Conservation (phyloP, 2,888 invertebrate species). For the Netelia fuscicornis region DNA sequence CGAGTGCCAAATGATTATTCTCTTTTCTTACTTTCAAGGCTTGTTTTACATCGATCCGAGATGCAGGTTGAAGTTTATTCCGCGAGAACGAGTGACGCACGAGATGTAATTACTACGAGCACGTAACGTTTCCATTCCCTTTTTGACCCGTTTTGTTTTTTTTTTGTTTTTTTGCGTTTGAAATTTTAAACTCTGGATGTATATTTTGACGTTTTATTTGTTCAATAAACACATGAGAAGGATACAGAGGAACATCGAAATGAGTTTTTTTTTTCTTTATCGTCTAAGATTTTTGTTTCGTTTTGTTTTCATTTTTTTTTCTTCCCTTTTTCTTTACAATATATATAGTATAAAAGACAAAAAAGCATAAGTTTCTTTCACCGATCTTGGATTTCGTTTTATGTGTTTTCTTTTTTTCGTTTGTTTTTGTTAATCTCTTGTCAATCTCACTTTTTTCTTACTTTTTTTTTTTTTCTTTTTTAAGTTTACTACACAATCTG, state of each 20-base stretch:
- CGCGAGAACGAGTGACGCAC: not conserved
- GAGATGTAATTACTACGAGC: not conserved
- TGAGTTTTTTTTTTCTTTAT: conserved; percentile 54
- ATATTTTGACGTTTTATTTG: conserved; percentile 64
- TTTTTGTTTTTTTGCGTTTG: not conserved
- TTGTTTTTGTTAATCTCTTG: conserved; percentile 55
- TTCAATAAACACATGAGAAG: conserved; percentile 67
- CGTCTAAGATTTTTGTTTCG: conserved; percentile 62
- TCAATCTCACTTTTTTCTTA: conserved; percentile 54
- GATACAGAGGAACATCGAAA: conserved; percentile 67
- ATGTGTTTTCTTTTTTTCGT: conserved; percentile 48
- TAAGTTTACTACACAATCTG: conserved; percentile 41
- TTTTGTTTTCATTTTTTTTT: conserved; percentile 67
- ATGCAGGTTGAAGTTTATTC: not conserved
- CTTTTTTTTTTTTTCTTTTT: not conserved
- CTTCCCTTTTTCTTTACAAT: conserved; percentile 56
- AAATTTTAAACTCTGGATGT: conserved; percentile 48
- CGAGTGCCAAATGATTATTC: conserved; percentile 17
- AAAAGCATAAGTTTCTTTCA: conserved; percentile 48
- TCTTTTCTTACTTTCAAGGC: not conserved
- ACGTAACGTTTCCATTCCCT: not conserved
- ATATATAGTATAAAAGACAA: conserved; percentile 61
- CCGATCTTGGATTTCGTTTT: conserved; percentile 29
- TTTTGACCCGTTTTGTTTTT: not conserved
- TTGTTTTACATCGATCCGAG: not conserved